phyloP scores from a whole-genome alignment of 2,113 vertebrate species.

The Romanogobio albipinnatus region DNA sequence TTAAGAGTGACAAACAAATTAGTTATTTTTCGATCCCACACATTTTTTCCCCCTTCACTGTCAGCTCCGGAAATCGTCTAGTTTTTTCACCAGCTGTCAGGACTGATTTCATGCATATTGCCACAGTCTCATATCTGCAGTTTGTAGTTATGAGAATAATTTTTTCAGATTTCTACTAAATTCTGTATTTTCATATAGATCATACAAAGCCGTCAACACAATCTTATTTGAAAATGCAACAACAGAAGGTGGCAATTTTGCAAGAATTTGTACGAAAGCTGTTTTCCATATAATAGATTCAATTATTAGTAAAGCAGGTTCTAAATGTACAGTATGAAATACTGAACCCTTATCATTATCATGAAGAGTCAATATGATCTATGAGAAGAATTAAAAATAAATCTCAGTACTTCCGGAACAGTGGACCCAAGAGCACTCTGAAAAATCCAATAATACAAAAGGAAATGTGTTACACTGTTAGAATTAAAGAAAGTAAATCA shows the following conservation, averaged over 20 bases:
- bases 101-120: conserved; percentile 7
- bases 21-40: neutral
- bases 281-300: neutral
- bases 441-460: conserved; percentile 33
- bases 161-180: neutral
- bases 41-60: neutral
- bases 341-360: neutral
- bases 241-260: too few relatives aligned
- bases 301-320: neutral
- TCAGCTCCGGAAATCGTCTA: neutral
- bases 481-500: conserved; percentile 31
- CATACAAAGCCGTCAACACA: neutral
- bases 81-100: conserved; percentile 23
- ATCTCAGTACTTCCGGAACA: neutral
- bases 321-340: neutral
- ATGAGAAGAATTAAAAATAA: neutral
- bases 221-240: too few relatives aligned
- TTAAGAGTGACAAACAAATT: neutral
- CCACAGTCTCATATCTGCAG: neutral
- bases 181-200: neutral
- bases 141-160: neutral
- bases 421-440: neutral
- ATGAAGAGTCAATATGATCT: conserved; percentile 1
- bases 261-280: too few relatives aligned
- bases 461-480: conserved; percentile 14